Base-by-base conservation (phyloP, 2,888 invertebrate species). In the Meteorus colon region DNA sequence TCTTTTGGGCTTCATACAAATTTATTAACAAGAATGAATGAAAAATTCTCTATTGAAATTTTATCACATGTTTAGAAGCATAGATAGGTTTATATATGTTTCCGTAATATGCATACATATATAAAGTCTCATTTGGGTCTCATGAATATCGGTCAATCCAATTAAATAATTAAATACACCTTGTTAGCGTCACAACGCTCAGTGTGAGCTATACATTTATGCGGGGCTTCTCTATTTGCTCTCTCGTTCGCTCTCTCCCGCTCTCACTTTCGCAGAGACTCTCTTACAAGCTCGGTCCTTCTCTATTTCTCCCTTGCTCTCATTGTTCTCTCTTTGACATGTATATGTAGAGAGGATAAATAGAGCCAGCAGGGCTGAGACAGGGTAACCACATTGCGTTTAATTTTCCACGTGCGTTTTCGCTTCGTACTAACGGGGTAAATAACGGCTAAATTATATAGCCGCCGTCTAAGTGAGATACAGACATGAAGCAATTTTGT, bases 101-200 rank as follows among this genome's bases (percentile, higher is more conserved):
- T 1, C 41, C 41, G 41, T 8, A 41, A 41, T 41, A 41, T 41
- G 41, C 41, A 41, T 41, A 41, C 41, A 62, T 62, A 55, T 16
- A 37, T 68, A 41, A 31, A 55, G 68, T 62, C 67, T 68, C 68
- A 66, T 27, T 65, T 10, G 31, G 67, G 34, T 55, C 66, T 55
- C 73, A 70, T 75, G 79, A 81, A 87, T 87, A 84, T 87, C 87
- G 88, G 88, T 81, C 88, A 88, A 88, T 88, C 86, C 86, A 81
- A 85, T 88, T 86, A 87, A 84, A 85, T 81, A 84, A 85, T 86
- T 86, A 86, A 84, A 82, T 80, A 77, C 80, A 81, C 73, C 73
- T 77, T 79, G 81, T 80, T 80, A 74, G 75, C 72, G 75, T 72
- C 62, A 65, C 65, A 75, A 74, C 74, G 63, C 77, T 73, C 73